These are phyloP conservation scores for Eupithecia centaureata DNA, from an alignment of 2,888 invertebrate genomes.

Conservation along the genomic window DNA sequence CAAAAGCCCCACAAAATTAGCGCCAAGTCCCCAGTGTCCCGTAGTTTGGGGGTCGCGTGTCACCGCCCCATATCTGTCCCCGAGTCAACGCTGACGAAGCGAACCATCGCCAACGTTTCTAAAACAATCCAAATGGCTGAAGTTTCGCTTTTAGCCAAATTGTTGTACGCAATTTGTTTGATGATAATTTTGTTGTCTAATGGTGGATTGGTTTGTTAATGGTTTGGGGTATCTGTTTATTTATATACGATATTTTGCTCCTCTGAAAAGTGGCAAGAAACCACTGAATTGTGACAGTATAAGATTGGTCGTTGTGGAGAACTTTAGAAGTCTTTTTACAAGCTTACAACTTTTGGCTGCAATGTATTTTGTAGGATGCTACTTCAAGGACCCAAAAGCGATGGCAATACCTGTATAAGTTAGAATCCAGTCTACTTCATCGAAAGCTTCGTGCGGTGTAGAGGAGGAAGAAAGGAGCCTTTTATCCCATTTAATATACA, in stretches of 20 bases:
- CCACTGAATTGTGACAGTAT: background rate
- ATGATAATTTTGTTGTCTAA: slow-evolving; percentile 30
- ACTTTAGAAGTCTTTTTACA: background rate
- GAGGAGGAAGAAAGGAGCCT: background rate
- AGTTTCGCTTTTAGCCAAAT: slow-evolving; percentile 49
- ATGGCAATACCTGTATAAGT: background rate
- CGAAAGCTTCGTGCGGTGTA: background rate
- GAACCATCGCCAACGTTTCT: background rate
- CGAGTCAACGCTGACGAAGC: slow-evolving; percentile 55
- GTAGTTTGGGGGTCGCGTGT: slow-evolving; percentile 57
- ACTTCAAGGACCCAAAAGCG: background rate
- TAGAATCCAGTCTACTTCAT: background rate
- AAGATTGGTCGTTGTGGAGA: background rate
- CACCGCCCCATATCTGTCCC: slow-evolving; percentile 66
- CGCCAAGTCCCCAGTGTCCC: slow-evolving; percentile 38
- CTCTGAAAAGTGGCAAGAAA: background rate
- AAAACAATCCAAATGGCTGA: slow-evolving; percentile 48
- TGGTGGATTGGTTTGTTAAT: slow-evolving; percentile 7
- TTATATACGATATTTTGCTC: background rate
- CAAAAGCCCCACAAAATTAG: slow-evolving; percentile 2
- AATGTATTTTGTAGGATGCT: background rate
- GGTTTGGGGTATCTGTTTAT: slow-evolving; percentile 5
- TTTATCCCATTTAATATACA: background rate
- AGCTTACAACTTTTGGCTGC: background rate
- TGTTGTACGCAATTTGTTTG: slow-evolving; percentile 39